These are phyloP conservation scores for Rhyzopertha dominica DNA, from an alignment of 1,140 invertebrate species.

Conservation along the genomic window DNA sequence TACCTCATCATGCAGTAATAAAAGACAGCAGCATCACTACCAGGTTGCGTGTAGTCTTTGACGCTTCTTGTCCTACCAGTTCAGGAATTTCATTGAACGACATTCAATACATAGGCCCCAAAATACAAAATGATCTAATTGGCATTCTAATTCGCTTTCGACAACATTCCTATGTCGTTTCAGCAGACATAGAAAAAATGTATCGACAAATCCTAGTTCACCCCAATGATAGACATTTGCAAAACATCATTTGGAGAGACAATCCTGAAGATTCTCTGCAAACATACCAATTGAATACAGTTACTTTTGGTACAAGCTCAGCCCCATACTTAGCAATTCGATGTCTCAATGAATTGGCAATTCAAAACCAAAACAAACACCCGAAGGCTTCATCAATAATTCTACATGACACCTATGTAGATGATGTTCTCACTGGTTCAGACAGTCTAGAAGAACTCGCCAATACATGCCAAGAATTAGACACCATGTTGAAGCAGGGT, in stretches of 20 bases:
- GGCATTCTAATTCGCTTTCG: no score
- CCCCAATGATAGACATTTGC: conserved; percentile 28
- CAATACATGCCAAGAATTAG: no score
- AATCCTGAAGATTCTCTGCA: conserved; percentile 25
- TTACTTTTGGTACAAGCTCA: conserved; percentile 28
- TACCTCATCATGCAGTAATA: conserved; percentile 28
- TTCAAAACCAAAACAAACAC: conserved; percentile 13
- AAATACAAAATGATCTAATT: conserved; percentile 17
- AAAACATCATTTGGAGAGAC: conserved; percentile 39
- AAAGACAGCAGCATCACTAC: conserved; percentile 29
- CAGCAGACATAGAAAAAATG: no score
- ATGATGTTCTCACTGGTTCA: conserved; percentile 16
- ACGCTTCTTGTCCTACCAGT: conserved; percentile 14
- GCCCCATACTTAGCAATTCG: conserved; percentile 27
- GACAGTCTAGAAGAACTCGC: no score
- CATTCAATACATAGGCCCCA: conserved; percentile 21
- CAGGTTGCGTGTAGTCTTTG: conserved; percentile 30
- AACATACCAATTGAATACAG: conserved; percentile 27
- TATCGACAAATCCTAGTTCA: conserved; percentile 38
- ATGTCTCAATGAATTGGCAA: conserved; percentile 20
- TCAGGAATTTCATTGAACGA: conserved; percentile 28
- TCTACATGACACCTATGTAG: conserved; percentile 13
- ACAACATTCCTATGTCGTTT: no score
- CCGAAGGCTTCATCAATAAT: no score
- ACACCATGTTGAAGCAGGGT: no score